Evolutionary conservation across 2,797 vertebrate genomes (phyloP), one percentile per base, ranked within the genome.

Genomic region (Siniperca scherzeri): DNA sequence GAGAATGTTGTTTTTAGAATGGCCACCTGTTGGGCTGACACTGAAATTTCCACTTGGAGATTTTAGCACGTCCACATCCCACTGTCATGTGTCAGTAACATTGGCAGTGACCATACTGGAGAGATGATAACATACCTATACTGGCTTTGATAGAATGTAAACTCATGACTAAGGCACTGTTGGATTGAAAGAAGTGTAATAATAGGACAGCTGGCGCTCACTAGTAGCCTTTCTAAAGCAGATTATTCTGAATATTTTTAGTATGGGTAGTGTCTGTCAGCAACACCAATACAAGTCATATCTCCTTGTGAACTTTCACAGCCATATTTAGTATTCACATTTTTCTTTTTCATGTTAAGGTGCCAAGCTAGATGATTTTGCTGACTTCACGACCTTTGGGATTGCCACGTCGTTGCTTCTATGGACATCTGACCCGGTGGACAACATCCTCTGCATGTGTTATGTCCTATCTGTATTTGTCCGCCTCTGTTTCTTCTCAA

Each of bases 371-470:
- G 97, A 98, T 17, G 98, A 98, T 74, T 98, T 98, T 5, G 98
- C 97, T 0, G 97, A 98, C 87, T 99, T 98, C 89, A 99, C 97
- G 19, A 97, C 98, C 0, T 99, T 98, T 0, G 98, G 98, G 59
- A 95, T 99, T 48, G 98, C 97, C 66, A 97, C 98, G 0, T 96
- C 97, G 0, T 89, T 99, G 88, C 95, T 99, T 55, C 94, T 99
- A 57, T 96, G 96, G 66, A 96, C 97, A 0, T 89, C 94, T 0
- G 93, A 96, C 0, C 67, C 97, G 81, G 84, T 98, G 87, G 97
- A 96, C 1, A 96, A 95, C 85, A 68, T 97, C 55, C 92, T 99
- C 80, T 96, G 96, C 85, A 91, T 98, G 66, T 93, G 96, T 68
- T 99, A 98, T 0, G 95, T 96, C 78, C 81, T 98, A 78, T 97